Evolutionary conservation across 2,797 vertebrate genomes (phyloP), one percentile per base, ranked within the genome.

Genomic region (Nannoperca australis): DNA sequence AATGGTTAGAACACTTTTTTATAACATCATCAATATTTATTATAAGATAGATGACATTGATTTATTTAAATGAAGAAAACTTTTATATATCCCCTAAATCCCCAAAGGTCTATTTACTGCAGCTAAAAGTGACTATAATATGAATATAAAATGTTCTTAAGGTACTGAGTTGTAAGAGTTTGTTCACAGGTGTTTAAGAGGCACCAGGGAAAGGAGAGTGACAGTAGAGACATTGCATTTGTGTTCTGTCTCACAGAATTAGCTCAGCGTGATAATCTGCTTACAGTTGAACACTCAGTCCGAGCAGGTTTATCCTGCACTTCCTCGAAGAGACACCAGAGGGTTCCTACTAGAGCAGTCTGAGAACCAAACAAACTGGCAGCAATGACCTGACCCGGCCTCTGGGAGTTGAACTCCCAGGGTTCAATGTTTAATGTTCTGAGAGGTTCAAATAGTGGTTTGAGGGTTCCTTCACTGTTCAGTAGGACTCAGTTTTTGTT

Each of bases 231-330:
- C 24, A 34, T 1, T 11, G 54, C 54, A 32, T 30, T 27, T 42
- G 56, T 66, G 60, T 51, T 66, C 50, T 60, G 44, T 14, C 62
- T 30, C 22, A 13, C 40, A 9, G 15, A 84, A 86, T 87, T 70
- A 84, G 85, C 84, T 89, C 84, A 79, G 70, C 50, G 30, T 55
- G 60, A 77, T 91, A 84, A 91, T 87, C 87, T 63, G 36, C 80
- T 89, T 84, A 82, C 13, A 63, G 65, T 30, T 71, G 53, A 84
- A 76, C 56, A 69, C 77, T 51, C 58, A 20, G 71, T 72, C 44
- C 30, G 44, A 65, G 22, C 62, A 73, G 54, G 36, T 77, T 55
- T 47, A 49, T 40, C 11, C 60, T 84, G 81, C 59, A 68, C 45
- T 63, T 60, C 78, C 42, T 56, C 22, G 1, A 0, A n/a, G 22